Evolutionary conservation across 2,797 vertebrate genomes (phyloP), one percentile per base, ranked within the genome.

Genomic region (Phaenicophaeus curvirostris): DNA sequence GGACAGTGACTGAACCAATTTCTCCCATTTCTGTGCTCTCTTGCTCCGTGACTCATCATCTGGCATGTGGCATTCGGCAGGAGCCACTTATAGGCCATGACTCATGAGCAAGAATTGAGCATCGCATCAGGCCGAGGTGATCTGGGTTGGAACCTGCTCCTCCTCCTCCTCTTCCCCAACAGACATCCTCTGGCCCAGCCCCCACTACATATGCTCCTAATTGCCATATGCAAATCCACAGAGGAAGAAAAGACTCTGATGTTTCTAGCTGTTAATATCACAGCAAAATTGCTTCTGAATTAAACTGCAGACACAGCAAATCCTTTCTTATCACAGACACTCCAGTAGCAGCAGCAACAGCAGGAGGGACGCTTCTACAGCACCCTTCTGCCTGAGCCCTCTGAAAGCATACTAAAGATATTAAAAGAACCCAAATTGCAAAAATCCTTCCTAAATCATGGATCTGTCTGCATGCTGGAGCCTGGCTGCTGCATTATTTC

Each of bases 1-100:
- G 27, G 76, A 79, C 73, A 81, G 91, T 51, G 79, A 88, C 58
- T 0, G 0, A 87, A 93, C 67, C 63, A 59, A 57, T 89, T 79
- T 79, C 67, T 89, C 39, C 67, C 67, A 63, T 46, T 84, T 80
- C 72, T 87, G 44, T 42, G 78, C 81, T 95, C 71, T 53, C 48
- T 57, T 66, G 74, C 67, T 91, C 67, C 7, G 0, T 89, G 94
- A 96, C 78, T 96, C 93, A 96, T 73, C 72, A 80, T 66, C 75
- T 93, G 94, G 84, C 94, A 96, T 42, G 89, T 80, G 81, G 92
- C 65, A 83, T 39, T 51, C 3, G 1, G 35, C 76, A 74, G 84
- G 51, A 92, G 81, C 50, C 90, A 77, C 81, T 90, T 92, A 87
- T 14, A 87, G 93, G 81, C 42, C 6, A 1, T 95, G 95, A 96